phyloP scores from a whole-genome alignment of 2,797 vertebrate genomes.

The Spinus pinus region DNA sequence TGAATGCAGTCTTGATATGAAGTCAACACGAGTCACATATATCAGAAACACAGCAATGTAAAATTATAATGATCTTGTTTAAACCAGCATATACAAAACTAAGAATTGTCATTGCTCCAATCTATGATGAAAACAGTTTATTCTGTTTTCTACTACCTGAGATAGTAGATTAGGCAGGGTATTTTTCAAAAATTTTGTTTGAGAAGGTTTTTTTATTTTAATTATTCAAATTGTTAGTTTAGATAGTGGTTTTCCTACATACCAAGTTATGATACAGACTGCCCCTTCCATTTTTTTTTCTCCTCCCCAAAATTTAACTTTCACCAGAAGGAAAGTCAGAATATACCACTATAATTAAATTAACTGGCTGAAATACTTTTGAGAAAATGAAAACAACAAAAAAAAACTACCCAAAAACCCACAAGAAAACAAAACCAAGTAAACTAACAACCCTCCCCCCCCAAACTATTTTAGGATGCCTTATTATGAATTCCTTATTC shows the following conservation, averaged over 20 bases:
- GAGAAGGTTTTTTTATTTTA: neutral
- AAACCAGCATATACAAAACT: neutral
- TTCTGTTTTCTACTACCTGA: neutral
- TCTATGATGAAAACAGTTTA: neutral
- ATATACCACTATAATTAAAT: neutral
- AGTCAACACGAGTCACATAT: neutral
- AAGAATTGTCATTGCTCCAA: neutral
- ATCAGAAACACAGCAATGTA: neutral
- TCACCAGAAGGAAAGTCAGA: neutral
- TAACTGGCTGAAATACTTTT: neutral
- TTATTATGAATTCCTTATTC: neutral
- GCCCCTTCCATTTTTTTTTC: neutral
- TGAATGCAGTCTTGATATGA: neutral
- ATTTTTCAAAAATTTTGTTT: neutral
- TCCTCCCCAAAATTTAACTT: neutral
- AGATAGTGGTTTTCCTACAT: neutral
- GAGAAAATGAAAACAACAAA: neutral
- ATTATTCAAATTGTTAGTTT: neutral
- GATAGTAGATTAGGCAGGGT: neutral
- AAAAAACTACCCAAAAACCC: neutral
- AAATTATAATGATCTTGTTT: neutral
- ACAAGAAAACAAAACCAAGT: neutral
- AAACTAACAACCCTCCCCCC: fast-evolving
- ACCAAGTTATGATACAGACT: neutral
- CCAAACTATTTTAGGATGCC: neutral